phyloP scores from a whole-genome alignment of 1,140 invertebrate species.

The Helicoverpa zea region DNA sequence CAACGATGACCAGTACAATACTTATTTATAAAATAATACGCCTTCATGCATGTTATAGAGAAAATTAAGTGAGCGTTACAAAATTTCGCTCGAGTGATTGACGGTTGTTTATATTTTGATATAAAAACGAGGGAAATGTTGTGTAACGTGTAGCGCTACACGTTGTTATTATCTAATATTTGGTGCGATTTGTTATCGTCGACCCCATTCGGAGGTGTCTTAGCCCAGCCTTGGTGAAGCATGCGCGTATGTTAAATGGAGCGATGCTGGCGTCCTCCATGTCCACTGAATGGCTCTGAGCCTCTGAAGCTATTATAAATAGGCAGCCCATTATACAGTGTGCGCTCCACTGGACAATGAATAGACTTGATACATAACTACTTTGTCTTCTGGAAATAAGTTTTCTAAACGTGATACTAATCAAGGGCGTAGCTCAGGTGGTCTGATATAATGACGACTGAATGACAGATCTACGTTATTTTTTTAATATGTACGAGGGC shows the following conservation, averaged over 20 bases:
- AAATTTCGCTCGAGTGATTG: slow-evolving; percentile 20
- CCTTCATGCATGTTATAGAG: slow-evolving; percentile 5
- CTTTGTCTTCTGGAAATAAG: slow-evolving; percentile 36
- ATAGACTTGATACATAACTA: slow-evolving; percentile 30
- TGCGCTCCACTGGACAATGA: slow-evolving; percentile 65
- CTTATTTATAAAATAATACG: slow-evolving; percentile 22
- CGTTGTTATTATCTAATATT: slow-evolving; percentile 15
- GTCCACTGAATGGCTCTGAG: slow-evolving; percentile 70
- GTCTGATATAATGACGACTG: background rate
- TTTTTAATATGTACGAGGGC: background rate
- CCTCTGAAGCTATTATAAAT: slow-evolving; percentile 71
- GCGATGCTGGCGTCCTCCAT: slow-evolving; percentile 72
- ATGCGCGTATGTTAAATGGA: slow-evolving; percentile 71
- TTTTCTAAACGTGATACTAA: slow-evolving; percentile 35
- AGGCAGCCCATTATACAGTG: slow-evolving; percentile 63
- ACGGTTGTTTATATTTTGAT: slow-evolving; percentile 36
- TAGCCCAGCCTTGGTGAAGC: slow-evolving; percentile 57
- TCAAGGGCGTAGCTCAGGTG: slow-evolving; percentile 4
- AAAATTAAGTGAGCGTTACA: slow-evolving; percentile 19
- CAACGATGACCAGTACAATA: slow-evolving; percentile 1
- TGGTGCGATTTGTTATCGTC: background rate
- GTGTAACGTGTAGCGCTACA: background rate
- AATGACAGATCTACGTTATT: background rate
- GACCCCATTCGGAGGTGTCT: slow-evolving; percentile 27
- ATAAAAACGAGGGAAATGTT: background rate